Evolutionary conservation across 2,113 vertebrate genomes (phyloP), one percentile per base, ranked within the genome.

Genomic region (Picathartes gymnocephalus): DNA sequence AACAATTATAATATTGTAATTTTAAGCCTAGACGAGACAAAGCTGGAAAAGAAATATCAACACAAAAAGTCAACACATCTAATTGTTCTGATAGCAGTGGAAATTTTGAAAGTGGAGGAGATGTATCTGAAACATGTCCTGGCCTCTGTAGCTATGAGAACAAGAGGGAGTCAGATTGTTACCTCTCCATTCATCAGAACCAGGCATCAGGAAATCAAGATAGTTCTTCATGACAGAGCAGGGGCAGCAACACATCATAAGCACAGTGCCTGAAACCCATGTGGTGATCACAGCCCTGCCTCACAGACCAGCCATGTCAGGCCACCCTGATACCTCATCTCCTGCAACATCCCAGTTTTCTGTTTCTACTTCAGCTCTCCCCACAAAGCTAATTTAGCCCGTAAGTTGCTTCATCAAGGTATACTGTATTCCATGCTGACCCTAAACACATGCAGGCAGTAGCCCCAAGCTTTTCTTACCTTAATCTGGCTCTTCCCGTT

Each of bases 211-310:
- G 48, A 77, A 80, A 76, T 33, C 48, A 81, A 80, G 19, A 30
- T 27, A 50, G 27, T 9, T 50, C 30, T 10, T 60, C 48, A 33
- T 17, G 24, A 50, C 5, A 47, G 61, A 77, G 27, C 15, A 81
- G 47, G 35, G 61, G 53, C 44, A 76, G 51, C 33, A 88, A 16
- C 30, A 72, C 24, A 30, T 14, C 45, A 53, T 7, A 10, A 20
- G 17, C 81, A 61, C 71, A 44, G 24, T 28, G 53, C 30, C 69
- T 25, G 35, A 54, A 51, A 23, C 25, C 50, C 31, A 27, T 2
- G 35, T 39, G 60, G 28, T 9, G 19, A 53, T 15, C 0, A 0
- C 25, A 83, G 58, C 28, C 25, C 20, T 58, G 44, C 39, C 39
- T 65, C 8, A 5, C 51, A 88, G 42, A 61, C 2, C 22, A 45